Conservation (phyloP, 2,113 vertebrate species). For the Galeopterus variegatus region DNA sequence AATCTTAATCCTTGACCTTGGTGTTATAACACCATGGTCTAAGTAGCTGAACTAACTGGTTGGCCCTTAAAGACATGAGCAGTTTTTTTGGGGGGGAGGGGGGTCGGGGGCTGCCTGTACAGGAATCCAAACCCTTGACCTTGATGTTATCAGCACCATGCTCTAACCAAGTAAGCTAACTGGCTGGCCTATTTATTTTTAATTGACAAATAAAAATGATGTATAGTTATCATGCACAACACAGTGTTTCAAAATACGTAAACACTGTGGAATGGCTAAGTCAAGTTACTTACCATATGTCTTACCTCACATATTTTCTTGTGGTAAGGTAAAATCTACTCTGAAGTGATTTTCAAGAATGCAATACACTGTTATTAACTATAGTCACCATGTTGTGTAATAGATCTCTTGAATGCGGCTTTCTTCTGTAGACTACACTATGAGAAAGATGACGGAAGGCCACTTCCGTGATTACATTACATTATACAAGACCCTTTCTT, state of each 20-base stretch:
- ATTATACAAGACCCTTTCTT: not conserved
- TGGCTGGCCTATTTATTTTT: not conserved
- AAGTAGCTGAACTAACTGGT: too few species aligned
- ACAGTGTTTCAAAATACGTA: not conserved
- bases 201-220: not conserved
- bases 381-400: not conserved
- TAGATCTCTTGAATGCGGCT: not conserved
- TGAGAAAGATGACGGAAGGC: not conserved
- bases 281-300: not conserved
- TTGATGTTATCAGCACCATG: too few species aligned
- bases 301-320: not conserved
- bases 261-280: not conserved
- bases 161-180: too few species aligned
- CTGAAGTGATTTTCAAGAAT: not conserved
- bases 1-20: too few species aligned
- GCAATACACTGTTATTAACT: not conserved
- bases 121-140: too few species aligned
- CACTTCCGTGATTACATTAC: not conserved
- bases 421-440: not conserved
- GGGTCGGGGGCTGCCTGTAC: too few species aligned
- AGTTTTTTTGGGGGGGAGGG: too few species aligned
- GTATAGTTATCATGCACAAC: not conserved
- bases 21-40: too few species aligned
- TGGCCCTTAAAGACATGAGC: too few species aligned
- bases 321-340: not conserved